phyloP scores from a whole-genome alignment of 2,797 vertebrate species.

The Pristis pectinata region DNA sequence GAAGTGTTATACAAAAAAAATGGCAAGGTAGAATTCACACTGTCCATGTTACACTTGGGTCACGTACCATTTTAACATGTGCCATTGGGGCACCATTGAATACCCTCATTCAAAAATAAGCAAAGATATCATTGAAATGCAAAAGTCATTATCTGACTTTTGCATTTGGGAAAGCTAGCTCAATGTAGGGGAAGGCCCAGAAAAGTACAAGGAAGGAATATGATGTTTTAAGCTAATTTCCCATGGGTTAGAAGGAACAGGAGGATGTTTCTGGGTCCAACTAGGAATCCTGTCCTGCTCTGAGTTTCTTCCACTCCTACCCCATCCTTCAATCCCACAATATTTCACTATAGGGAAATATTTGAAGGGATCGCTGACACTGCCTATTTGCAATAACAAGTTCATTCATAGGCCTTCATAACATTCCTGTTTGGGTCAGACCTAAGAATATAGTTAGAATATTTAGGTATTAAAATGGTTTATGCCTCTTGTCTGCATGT shows the following conservation, averaged over 20 bases:
- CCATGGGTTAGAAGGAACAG: neutral
- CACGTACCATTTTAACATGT: neutral
- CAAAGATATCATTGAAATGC: neutral
- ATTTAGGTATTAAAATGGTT: neutral
- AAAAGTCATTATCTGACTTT: neutral
- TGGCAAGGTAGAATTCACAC: neutral
- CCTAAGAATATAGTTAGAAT: too few relatives aligned
- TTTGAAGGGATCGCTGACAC: neutral
- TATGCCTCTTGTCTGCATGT: neutral
- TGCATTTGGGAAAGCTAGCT: neutral
- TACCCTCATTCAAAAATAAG: neutral
- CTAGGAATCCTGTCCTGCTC: neutral
- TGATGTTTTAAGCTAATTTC: neutral
- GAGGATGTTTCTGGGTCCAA: neutral
- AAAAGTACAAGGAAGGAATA: neutral
- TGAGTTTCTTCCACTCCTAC: neutral
- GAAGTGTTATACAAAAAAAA: neutral
- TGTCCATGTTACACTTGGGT: neutral
- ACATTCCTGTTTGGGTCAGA: neutral
- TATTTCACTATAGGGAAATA: neutral
- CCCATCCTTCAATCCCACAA: neutral
- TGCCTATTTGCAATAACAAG: neutral
- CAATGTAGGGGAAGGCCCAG: neutral
- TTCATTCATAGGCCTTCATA: neutral
- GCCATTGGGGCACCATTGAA: neutral